Evolutionary conservation across 2,888 invertebrate species (phyloP), one percentile per base, ranked within the genome.

Genomic region (Tipula unca): DNA sequence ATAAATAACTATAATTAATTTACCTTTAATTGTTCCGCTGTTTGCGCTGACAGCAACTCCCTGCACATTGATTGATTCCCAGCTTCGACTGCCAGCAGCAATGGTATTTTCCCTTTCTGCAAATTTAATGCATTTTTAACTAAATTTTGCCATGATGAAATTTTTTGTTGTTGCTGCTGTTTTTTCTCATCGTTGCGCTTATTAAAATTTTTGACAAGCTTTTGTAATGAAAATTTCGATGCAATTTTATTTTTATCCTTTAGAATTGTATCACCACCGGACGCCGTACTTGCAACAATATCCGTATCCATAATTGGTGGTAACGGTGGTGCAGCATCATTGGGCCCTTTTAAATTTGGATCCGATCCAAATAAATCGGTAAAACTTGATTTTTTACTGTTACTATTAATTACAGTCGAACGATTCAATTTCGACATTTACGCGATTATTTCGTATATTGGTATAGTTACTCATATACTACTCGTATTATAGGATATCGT

Each of bases 31-130:
- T 99, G 98, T 89, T 97, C 96, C 85, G 96, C 94, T 85, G 96
- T 95, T 91, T 96, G 95, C 88, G 96, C 94, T 89, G 95, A 94
- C 87, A 99, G 93, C 86, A 99, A 93, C 91, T 99, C 98, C 87
- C 97, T 94, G 90, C 97, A 97, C 94, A 98, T 98, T 87, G 97
- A 96, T 91, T 97, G 96, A 92, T 98, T 99, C 86, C 98, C 98
- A 35, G 96, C 96, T 91, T 98, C 98, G 88, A 98, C 96, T 86
- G 99, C 98, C 90, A 97, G 92, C 89, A 98, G 94, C 89, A 99
- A 92, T 88, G 99, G 98, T 89, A 98, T 95, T 92, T 96, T 97
- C 87, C 98, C 98, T 91, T 95, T 95, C 98, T 98, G 93, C 88
- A 93, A 93, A 88, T 88, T 87, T 90, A 92, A 91, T 91, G 92